These are phyloP conservation scores for Calliscelio sp. DNA, from an alignment of 2,888 invertebrate genomes.

Conservation along the genomic window DNA sequence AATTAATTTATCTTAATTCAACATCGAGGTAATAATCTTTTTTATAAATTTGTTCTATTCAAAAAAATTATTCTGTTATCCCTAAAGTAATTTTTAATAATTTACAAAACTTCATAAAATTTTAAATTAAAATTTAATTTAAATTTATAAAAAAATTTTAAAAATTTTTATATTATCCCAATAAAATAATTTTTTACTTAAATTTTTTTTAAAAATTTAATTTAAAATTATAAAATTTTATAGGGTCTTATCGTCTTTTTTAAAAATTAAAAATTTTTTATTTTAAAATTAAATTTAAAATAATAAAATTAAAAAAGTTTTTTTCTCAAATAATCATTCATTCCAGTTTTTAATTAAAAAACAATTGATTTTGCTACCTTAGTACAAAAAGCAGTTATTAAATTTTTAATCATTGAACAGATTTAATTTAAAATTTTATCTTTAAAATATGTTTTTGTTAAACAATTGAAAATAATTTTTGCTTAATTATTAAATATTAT, in stretches of 20 bases:
- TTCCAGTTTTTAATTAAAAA: constrained; percentile 93
- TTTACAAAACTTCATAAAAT: no score
- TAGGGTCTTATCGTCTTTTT: constrained; percentile 93
- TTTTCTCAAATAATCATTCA: constrained; percentile 91
- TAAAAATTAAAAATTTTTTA: constrained; percentile 89
- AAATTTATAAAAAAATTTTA: constrained; percentile 86
- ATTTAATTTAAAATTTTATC: constrained; percentile 89
- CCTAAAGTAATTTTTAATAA: constrained; percentile 93
- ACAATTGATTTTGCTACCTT: constrained; percentile 94
- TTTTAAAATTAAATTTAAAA: constrained; percentile 88
- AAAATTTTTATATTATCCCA: constrained; percentile 89
- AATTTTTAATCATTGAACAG: constrained; percentile 91
- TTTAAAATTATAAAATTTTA: constrained; percentile 88
- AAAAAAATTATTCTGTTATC: constrained; percentile 94
- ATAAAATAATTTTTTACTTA: constrained; percentile 86
- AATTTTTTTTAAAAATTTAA: constrained; percentile 37
- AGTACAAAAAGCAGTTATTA: constrained; percentile 93
- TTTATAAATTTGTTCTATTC: constrained; percentile 91
- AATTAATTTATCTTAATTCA: constrained; percentile 92
- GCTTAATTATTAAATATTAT: constrained; percentile 89
- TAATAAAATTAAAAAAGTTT: constrained; percentile 87
- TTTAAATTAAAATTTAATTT: constrained; percentile 80
- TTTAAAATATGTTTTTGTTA: constrained; percentile 92
- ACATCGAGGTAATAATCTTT: constrained; percentile 95
- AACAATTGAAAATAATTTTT: constrained; percentile 89